Base-by-base conservation (phyloP, 2,113 vertebrate genomes). In the Caracal caracal region DNA sequence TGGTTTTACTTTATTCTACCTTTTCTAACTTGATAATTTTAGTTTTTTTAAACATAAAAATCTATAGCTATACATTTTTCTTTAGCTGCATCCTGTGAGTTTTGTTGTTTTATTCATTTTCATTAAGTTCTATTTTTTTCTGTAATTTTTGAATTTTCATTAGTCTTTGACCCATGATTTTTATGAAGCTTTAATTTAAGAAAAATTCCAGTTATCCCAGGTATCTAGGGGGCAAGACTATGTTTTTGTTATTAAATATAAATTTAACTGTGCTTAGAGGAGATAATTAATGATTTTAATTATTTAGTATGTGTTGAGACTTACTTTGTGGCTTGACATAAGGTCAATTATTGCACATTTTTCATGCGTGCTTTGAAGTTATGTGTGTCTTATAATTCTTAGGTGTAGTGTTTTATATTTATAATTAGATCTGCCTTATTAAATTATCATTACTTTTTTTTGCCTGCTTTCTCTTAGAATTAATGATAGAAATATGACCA, bases 371-470 rank as follows among this genome's bases (percentile, higher is more conserved):
- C 5, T 83, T 81, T 16, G 26, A 91, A 96, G 30, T 6, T 47
- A 66, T 75, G 6, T 28, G 3, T 73, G 73, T 86, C 10, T 63
- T 90, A 65, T 65, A 90, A 76, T 66, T 86, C 71, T 86, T 87
- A 86, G 19, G 22, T 56, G 6, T 47, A 82, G 15, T 11, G 1
- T 24, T 75, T 94, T 91, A 82, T 37, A 81, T 88, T 90, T 89
- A 28, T 94, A 86, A 65, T 82, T 88, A 88, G 19, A 70, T 93
- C 66, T 51, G 33, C 65, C 59, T 78, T 76, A 33, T 78, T 83
- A 93, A 49, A 83, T 88, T 66, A 81, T 19, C 66, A 65, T 76
- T 90, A 49, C 43, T 37, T 85, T 79, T 84, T 93, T 49, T 93
- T 40, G 33, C 16, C 78, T 43, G 61, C 20, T 83, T 63, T 12